phyloP scores from a whole-genome alignment of 2,797 vertebrate genomes.

The Cuculus canorus region DNA sequence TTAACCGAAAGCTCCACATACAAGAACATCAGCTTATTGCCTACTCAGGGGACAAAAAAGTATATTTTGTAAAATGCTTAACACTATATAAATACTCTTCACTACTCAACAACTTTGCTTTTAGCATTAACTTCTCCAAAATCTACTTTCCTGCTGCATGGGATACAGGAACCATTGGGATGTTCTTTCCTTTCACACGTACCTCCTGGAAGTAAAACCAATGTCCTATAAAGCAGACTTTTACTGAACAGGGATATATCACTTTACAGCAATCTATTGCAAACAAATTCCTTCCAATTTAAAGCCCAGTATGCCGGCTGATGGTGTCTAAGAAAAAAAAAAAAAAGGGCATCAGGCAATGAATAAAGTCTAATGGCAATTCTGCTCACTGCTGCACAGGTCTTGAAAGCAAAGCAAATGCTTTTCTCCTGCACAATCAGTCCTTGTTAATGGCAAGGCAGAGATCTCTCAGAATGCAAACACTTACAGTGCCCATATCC shows the following conservation, averaged over 20 bases:
- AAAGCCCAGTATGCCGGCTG: neutral
- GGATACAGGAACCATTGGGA: neutral
- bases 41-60: neutral
- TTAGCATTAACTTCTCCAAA: neutral
- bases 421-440: constrained; percentile 6
- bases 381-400: neutral
- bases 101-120: neutral
- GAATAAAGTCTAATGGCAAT: neutral
- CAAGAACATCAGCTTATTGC: neutral
- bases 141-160: neutral
- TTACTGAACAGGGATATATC: neutral
- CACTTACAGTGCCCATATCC: constrained; percentile 13
- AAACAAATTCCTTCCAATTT: neutral
- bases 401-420: neutral
- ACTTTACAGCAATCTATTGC: neutral
- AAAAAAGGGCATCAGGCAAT: neutral
- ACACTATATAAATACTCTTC: neutral
- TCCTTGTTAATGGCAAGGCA: constrained; percentile 55
- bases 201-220: neutral
- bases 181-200: neutral
- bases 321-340: neutral
- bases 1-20: neutral
- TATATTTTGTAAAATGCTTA: neutral
- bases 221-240: neutral
- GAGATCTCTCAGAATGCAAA: constrained; percentile 32